Percentiles rank a stretch among this genome's conserved stretches.
phyloP scores from a whole-genome alignment of 2,113 vertebrate genomes.

The Callospermophilus lateralis region DNA sequence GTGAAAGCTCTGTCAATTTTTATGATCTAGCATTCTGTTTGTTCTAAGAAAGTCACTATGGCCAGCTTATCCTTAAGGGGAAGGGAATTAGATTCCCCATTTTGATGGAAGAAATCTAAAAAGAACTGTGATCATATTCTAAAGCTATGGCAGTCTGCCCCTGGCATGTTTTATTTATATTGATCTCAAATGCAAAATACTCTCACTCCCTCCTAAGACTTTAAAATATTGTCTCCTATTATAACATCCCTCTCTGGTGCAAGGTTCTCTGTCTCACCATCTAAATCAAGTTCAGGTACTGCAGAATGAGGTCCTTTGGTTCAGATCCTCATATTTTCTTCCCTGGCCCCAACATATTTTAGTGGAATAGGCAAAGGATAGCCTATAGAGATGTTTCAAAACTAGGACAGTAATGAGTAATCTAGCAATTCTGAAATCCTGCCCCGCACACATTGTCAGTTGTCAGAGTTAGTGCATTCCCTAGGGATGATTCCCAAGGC shows the following conservation, averaged over 20 bases:
- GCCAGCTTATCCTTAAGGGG: neutral
- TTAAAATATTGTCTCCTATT: neutral
- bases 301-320: neutral
- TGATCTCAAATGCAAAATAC: conserved; percentile 44
- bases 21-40: neutral
- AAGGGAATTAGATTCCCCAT: conserved; percentile 23
- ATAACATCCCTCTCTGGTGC: neutral
- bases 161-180: neutral
- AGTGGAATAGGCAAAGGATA: neutral
- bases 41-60: conserved; percentile 1
- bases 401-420: neutral
- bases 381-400: neutral
- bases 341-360: neutral
- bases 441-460: neutral
- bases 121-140: conserved; percentile 44
- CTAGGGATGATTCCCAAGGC: neutral
- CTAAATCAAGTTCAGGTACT: neutral
- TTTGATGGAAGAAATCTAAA: conserved; percentile 23
- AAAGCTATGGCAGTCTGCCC: neutral
- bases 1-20: neutral
- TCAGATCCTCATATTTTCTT: neutral
- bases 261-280: neutral
- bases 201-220: neutral
- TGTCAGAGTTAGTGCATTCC: neutral
- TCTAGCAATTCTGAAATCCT: neutral